Evolutionary conservation across 1,140 invertebrate genomes (phyloP).

Genomic region (Paralvinella palmiformis): DNA sequence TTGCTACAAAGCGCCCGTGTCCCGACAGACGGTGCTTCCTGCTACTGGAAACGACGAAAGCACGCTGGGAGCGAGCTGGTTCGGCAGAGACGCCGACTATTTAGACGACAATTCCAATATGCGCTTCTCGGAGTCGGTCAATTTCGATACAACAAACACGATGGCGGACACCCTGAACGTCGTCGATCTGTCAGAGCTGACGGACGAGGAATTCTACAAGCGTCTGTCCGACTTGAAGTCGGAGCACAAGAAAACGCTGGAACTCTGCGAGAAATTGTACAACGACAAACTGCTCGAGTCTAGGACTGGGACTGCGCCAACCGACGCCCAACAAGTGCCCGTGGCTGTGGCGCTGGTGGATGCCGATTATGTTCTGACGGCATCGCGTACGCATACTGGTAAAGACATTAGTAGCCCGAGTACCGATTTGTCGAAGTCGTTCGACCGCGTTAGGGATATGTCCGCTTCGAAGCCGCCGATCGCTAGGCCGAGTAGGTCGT

Average conservation of each 20-base stretch:
- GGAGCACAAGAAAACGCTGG: slow-evolving; percentile 44
- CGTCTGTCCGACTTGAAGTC: slow-evolving; percentile 40
- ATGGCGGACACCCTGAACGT: slow-evolving; percentile 14
- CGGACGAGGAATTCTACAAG: slow-evolving; percentile 44
- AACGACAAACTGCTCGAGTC: slow-evolving; percentile 30
- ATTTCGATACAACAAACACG: slow-evolving; percentile 7
- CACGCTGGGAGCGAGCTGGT: neutral
- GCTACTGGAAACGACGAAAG: slow-evolving; percentile 20
- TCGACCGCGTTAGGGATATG: slow-evolving; percentile 6
- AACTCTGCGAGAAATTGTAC: slow-evolving; percentile 42
- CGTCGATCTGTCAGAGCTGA: slow-evolving; percentile 27
- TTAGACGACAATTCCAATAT: slow-evolving; percentile 1
- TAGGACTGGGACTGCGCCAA: neutral
- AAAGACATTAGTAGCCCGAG: neutral
- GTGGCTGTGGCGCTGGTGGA: neutral
- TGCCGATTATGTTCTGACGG: no score
- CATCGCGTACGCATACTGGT: no score
- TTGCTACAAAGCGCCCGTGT: slow-evolving; percentile 38
- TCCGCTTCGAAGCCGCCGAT: slow-evolving; percentile 16
- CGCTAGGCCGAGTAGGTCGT: no score
- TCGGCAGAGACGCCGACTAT: slow-evolving; percentile 1
- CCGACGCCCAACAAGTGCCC: neutral
- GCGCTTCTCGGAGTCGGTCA: slow-evolving; percentile 3
- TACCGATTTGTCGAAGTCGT: slow-evolving; percentile 3
- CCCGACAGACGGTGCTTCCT: slow-evolving; percentile 36